These are phyloP conservation scores for Selene dorsalis DNA, from an alignment of 2,797 vertebrate species.

Conservation along the genomic window DNA sequence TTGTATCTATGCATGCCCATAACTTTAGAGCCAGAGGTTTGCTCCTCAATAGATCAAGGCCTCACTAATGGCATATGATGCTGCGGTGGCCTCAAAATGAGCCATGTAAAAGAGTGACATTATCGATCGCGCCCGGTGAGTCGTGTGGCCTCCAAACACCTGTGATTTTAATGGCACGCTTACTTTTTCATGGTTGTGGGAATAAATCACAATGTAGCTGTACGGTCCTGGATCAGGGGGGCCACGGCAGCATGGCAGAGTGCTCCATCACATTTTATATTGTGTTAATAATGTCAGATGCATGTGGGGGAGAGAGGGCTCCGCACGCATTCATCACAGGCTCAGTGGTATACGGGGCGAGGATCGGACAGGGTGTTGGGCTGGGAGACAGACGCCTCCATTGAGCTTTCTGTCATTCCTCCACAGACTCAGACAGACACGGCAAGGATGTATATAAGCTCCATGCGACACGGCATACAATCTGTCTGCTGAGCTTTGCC, in stretches of 20 bases:
- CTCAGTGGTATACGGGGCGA: conserved; percentile 64
- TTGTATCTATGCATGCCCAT: conserved; percentile 54
- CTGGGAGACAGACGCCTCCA: conserved; percentile 79
- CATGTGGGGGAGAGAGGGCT: conserved; percentile 64
- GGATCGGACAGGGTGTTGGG: conserved; percentile 69
- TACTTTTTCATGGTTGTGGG: conserved; percentile 81
- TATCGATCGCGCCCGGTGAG: conserved; percentile 81
- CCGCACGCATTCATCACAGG: conserved; percentile 78
- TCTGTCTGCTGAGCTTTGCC: conserved; percentile 75
- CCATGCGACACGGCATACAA: conserved; percentile 76
- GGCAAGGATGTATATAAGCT: conserved; percentile 81
- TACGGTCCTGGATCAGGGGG: conserved; percentile 49
- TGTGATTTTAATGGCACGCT: conserved; percentile 84
- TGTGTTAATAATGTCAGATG: conserved; percentile 84
- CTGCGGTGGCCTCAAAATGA: conserved; percentile 78
- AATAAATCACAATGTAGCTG: conserved; percentile 80
- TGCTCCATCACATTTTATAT: conserved; percentile 85
- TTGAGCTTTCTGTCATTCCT: conserved; percentile 84
- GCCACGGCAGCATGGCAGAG: conserved; percentile 60
- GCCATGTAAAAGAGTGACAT: conserved; percentile 82
- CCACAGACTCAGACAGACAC: conserved; percentile 74
- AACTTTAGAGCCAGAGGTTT: conserved; percentile 61
- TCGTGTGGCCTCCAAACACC: conserved; percentile 80
- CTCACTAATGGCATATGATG: conserved; percentile 83
- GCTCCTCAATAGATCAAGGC: conserved; percentile 77